Evolutionary conservation across 2,888 invertebrate species (phyloP).

Genomic region (Agrochola lychnidis): DNA sequence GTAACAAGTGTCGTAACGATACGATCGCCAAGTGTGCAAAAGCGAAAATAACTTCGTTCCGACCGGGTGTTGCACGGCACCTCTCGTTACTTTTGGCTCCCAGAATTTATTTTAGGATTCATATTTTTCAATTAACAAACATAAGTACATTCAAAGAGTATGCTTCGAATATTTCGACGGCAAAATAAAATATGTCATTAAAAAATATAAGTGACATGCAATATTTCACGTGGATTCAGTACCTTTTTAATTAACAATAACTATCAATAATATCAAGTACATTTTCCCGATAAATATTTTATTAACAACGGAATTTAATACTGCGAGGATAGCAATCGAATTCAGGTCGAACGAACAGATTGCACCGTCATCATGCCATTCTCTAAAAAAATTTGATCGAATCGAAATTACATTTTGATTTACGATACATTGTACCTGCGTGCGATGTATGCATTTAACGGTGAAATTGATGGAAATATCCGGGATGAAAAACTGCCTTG

Average conservation of each 20-base stretch:
- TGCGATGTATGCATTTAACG: slow-evolving; percentile 52
- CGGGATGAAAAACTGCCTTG: slow-evolving; percentile 5
- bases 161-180: neutral
- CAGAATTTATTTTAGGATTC: neutral
- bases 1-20: too few relatives aligned
- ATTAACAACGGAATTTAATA: slow-evolving; percentile 69
- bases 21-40: too few relatives aligned
- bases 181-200: neutral
- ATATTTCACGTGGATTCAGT: neutral
- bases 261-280: slow-evolving; percentile 15
- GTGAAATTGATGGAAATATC: slow-evolving; percentile 41
- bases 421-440: slow-evolving; percentile 54
- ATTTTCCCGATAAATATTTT: slow-evolving; percentile 34
- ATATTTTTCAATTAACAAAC: neutral
- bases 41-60: too few relatives aligned
- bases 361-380: slow-evolving; percentile 66
- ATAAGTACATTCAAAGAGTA: neutral
- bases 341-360: slow-evolving; percentile 70
- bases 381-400: slow-evolving; percentile 67
- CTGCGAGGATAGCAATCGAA: slow-evolving; percentile 64
- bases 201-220: neutral
- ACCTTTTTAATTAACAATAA: neutral
- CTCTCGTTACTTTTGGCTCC: too few relatives aligned
- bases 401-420: slow-evolving; percentile 64
- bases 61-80: too few relatives aligned